Evolutionary conservation across 2,888 invertebrate species (phyloP).

Genomic region (Rhagium mordax): DNA sequence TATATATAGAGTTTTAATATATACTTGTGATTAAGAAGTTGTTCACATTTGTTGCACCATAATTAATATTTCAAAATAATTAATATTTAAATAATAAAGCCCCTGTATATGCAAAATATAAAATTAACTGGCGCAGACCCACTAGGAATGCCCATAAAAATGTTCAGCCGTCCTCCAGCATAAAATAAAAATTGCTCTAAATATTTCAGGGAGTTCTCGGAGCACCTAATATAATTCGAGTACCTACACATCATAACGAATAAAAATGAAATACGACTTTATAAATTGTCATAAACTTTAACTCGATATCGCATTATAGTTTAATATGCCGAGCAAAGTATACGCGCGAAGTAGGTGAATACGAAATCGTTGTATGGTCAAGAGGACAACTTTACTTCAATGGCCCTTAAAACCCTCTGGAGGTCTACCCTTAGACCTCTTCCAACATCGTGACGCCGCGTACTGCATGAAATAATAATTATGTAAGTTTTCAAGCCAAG

Average conservation of each 20-base stretch:
- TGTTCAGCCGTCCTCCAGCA: background rate
- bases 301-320: conserved; percentile 13
- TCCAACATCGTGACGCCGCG: conserved; percentile 43
- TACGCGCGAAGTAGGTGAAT: conserved; percentile 31
- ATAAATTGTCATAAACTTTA: conserved; percentile 46
- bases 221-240: conserved; percentile 19
- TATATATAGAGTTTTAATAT: too few relatives aligned
- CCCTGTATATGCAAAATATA: too few relatives aligned
- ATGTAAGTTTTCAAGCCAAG: conserved; percentile 57
- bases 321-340: conserved; percentile 29
- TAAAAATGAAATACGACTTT: conserved; percentile 46
- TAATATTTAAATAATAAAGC: too few relatives aligned
- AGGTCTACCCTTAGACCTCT: conserved; percentile 48
- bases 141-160: background rate
- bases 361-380: conserved; percentile 52
- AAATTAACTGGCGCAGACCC: too few relatives aligned
- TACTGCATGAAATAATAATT: conserved; percentile 59
- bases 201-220: conserved; percentile 37
- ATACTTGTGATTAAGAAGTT: too few relatives aligned
- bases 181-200: conserved; percentile 23
- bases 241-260: conserved; percentile 18
- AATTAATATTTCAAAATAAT: too few relatives aligned
- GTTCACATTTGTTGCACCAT: too few relatives aligned
- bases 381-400: conserved; percentile 55
- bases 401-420: conserved; percentile 50